Evolutionary conservation across 2,888 invertebrate species (phyloP), one percentile per base, ranked within the genome.

Genomic region (Cerceris ruficornis): DNA sequence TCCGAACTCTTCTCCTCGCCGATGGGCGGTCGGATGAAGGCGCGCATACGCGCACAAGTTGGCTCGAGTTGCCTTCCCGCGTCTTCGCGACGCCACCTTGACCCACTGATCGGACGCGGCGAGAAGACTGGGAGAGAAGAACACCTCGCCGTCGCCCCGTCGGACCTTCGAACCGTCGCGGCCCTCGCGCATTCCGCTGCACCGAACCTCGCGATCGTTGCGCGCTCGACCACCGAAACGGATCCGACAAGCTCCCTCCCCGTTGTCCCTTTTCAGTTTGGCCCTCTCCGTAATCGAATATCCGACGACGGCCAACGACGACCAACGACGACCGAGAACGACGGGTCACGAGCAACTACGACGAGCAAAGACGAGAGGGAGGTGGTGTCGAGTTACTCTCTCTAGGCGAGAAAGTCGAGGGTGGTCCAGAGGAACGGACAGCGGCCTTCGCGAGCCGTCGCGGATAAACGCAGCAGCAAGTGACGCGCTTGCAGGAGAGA

Each of bases 61-160:
- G 69, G 43, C 39, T 61, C 68, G 66, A 68, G 55, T 68, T 68
- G 68, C 76, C 46, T 80, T 77, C 68, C 66, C 66, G 67, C 77
- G 80, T 54, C 55, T 77, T 42, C 17, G 13, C 41, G 80, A 70
- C 74, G 69, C 80, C 80, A 80, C 80, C 74, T 81, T 81, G 77
- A 72, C 81, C 80, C 69, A 80, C 71, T 57, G 54, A 66, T 68
- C 52, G 2, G n/a, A 39, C 42, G n/a, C 1, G n/a, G 14, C 46
- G 11, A 49, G 5, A 7, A n/a, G 13, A 7, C 8, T 2, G 54
- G 8, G 6, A n/a, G 28, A 28, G 28, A 28, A 28, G 28, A 28
- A 28, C 28, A 28, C 2, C 28, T 28, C 28, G 4, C 28, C 28
- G 28, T 28, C 28, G 28, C 2, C 28, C 28, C 28, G 28, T 28